Base-by-base conservation (phyloP, 2,888 invertebrate species). In the Athripsodes cinereus region DNA sequence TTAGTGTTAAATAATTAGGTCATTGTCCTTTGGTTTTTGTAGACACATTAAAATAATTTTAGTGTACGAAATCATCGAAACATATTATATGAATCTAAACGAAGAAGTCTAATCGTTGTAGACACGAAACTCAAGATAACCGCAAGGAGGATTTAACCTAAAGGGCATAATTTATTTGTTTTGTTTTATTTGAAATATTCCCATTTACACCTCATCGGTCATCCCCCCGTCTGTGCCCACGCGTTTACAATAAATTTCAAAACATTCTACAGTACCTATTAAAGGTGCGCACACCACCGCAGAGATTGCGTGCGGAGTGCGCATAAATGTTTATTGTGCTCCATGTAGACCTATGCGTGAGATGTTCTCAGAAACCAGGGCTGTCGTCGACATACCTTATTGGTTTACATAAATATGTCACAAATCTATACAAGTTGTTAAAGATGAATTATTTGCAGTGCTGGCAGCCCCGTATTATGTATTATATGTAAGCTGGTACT, bases 321-420 rank as follows among this genome's bases (percentile, higher is more conserved):
- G 62, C 62, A 63, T 63, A 59, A 63, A 63, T 61, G 62, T 59
- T 60, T 59, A 59, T 61, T 63, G 57, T 40, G 52, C 46, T 1
- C 52, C 40, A n/a, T n/a, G n/a, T n/a, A 22, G 40, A 51, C 47
- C 20, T 40, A 35, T 21, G 26, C 31, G 50, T 13, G 55, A 50
- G 22, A 19, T 21, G 48, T 21, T 48, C 48, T 48, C 48, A 20
- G 21, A 20, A 11, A 21, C 48, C 48, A 48, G 48, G 48, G 48
- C 20, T 48, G 48, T 40, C 40, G 16, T 40, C 40, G 40, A 16
- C 40, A 40, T 40, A 40, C 40, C 40, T 40, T 40, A 40, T 40
- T 40, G 40, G 40, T 13, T 40, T 40, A 13, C 40, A 40, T 40
- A 40, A 40, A 40, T 40, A 40, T 40, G 40, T 40, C 40, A 40